phyloP scores from a whole-genome alignment of 2,888 invertebrate genomes.

The Conchocele bisecta region DNA sequence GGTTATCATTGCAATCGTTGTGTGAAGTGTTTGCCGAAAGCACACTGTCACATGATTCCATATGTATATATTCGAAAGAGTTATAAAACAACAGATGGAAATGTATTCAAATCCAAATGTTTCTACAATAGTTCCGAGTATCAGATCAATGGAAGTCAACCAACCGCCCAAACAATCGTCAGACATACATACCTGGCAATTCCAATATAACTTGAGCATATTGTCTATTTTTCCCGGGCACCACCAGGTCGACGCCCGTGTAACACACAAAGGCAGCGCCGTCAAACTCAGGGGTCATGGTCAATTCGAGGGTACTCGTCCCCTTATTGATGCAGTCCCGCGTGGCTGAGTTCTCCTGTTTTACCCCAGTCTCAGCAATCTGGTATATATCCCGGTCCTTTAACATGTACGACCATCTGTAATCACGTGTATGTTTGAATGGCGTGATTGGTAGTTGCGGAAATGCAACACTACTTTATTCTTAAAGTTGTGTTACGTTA shows the following conservation, averaged over 20 bases:
- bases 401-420: slow-evolving; percentile 40
- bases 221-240: slow-evolving; percentile 9
- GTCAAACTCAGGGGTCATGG: slow-evolving; percentile 37
- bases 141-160: no score
- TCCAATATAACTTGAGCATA: slow-evolving; percentile 27
- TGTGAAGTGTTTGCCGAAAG: no score
- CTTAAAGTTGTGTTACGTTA: no score
- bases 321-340: slow-evolving; percentile 25
- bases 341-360: slow-evolving; percentile 14
- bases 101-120: no score
- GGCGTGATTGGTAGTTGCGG: no score
- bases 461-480: no score
- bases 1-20: no score
- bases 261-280: slow-evolving; percentile 34
- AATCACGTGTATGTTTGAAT: not conserved
- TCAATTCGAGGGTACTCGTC: slow-evolving; percentile 12
- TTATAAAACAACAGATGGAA: no score
- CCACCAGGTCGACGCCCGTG: not conserved
- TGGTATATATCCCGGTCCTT: slow-evolving; percentile 5
- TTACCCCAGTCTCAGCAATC: slow-evolving; percentile 1
- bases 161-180: no score
- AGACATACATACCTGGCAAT: slow-evolving; percentile 34
- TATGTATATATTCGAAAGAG: no score
- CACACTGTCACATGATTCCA: no score
- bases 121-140: no score